Base-by-base conservation (phyloP, 2,113 vertebrate species). In the Agelaius tricolor region DNA sequence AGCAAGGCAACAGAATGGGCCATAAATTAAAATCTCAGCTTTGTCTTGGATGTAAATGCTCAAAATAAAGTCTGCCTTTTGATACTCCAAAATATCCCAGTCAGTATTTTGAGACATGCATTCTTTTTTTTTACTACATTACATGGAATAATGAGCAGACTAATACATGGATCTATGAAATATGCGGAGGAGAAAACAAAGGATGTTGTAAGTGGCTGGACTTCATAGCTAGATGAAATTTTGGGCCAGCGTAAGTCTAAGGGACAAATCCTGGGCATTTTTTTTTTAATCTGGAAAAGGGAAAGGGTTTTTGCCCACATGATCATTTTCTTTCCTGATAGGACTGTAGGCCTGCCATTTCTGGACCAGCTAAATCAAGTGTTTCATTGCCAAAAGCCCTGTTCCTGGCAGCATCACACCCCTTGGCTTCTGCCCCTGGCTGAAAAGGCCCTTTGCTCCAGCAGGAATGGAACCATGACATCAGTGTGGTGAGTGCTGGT, bases 1-100 rank as follows among this genome's bases (percentile, higher is more conserved):
- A 92, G 47, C 17, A 65, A 66, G 49, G 27, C 39, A 3, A 3
- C 26, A 47, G 37, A 77, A 7, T 3, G 1, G 8, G 16, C 15
- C n/a, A 33, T 27, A 62, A 84, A 68, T 13, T 55, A 78, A 89
- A 87, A 91, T 37, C 39, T 91, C n/a, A 52, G 10, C 35, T 89
- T 75, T 67, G 33, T 65, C 30, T 79, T 72, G 18, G 39, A 44
- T 0, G 1, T 66, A 80, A 58, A 57, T 37, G 19, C 4, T 73
- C 63, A 58, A 39, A 49, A 58, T 22, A 62, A 76, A 37, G 26
- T 58, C 73, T 51, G 12, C 24, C 18, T 75, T 87, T 37, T 31
- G 24, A 30, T 73, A 41, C 4, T 72, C 28, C 12, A 10, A 8
- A 21, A 75, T 51, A 63, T 31, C 30, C 47, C n/a, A 57, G 49